These are phyloP conservation scores for Hyperoplus lanceolatus DNA, from an alignment of 2,797 vertebrate genomes.

Conservation along the genomic window DNA sequence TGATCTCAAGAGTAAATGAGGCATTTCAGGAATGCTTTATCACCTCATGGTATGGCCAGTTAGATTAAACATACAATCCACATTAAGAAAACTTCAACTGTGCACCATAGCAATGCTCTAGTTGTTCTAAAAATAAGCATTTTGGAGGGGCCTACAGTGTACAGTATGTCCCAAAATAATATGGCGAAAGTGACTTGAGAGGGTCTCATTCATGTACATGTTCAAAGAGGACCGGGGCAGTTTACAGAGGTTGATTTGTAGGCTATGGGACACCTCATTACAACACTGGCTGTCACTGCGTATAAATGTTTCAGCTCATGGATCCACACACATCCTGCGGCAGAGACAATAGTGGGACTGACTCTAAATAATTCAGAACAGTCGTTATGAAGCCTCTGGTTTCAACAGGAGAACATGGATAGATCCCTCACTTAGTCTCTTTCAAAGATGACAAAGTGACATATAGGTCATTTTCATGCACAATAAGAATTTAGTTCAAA, in stretches of 20 bases:
- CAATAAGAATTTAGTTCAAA: too few relatives aligned
- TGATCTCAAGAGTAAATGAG: conserved; percentile 77
- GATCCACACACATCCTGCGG: conserved; percentile 52
- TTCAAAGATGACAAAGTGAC: too few relatives aligned
- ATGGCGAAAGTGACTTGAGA: conserved; percentile 41
- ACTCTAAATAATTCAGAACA: conserved; percentile 73
- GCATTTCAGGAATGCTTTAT: conserved; percentile 78
- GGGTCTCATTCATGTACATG: conserved; percentile 22
- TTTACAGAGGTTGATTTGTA: conserved; percentile 40
- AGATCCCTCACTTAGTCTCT: too few relatives aligned
- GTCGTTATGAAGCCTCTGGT: conserved; percentile 66
- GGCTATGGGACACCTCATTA: conserved; percentile 80
- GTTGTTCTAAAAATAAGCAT: conserved; percentile 24
- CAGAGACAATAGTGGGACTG: conserved; percentile 38
- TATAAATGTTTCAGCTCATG: conserved; percentile 78
- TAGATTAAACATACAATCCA: conserved; percentile 71
- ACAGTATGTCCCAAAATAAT: conserved; percentile 24
- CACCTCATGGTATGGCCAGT: conserved; percentile 65
- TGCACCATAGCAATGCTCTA: conserved; percentile 15
- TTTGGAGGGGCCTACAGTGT: background rate
- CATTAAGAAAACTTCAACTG: conserved; percentile 53
- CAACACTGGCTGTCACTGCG: conserved; percentile 50
- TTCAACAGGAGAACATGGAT: conserved; percentile 51
- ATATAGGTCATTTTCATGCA: too few relatives aligned
- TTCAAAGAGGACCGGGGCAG: conserved; percentile 30